Conservation (phyloP, 2,888 invertebrate genomes). For the Idaea dimidiata region DNA sequence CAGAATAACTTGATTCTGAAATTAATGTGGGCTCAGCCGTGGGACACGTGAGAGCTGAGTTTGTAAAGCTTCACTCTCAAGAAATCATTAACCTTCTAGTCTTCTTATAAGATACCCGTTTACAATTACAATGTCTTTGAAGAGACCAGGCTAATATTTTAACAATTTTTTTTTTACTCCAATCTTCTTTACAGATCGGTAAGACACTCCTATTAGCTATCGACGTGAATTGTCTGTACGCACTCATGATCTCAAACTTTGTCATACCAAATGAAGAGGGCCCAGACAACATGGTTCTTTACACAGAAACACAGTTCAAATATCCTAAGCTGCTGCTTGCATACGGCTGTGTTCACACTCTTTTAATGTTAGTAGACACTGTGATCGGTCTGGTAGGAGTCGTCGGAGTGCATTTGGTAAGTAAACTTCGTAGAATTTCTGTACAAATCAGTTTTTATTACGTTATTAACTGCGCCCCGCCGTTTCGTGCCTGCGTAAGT, state of each 20-base stretch:
- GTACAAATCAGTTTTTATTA: no score
- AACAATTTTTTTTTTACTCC: no score
- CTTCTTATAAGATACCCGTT: no score
- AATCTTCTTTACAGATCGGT: neutral
- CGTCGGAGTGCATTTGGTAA: neutral
- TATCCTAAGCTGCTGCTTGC: neutral
- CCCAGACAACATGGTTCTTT: neutral
- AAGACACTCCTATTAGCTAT: neutral
- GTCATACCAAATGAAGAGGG: neutral
- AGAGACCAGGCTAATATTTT: no score
- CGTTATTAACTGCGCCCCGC: no score
- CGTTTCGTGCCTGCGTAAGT: no score
- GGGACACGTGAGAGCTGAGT: no score
- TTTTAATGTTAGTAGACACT: neutral
- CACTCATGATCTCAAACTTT: neutral
- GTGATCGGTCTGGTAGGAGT: neutral
- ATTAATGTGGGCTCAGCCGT: no score
- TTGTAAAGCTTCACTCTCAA: no score
- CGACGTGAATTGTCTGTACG: neutral
- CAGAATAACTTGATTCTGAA: no score
- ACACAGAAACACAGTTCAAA: neutral
- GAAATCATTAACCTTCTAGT: no score
- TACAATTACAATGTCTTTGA: no score
- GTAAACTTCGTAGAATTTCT: neutral
- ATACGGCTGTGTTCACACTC: neutral